phyloP scores from a whole-genome alignment of 2,113 vertebrate species.

The Ptychochromis oligacanthus region DNA sequence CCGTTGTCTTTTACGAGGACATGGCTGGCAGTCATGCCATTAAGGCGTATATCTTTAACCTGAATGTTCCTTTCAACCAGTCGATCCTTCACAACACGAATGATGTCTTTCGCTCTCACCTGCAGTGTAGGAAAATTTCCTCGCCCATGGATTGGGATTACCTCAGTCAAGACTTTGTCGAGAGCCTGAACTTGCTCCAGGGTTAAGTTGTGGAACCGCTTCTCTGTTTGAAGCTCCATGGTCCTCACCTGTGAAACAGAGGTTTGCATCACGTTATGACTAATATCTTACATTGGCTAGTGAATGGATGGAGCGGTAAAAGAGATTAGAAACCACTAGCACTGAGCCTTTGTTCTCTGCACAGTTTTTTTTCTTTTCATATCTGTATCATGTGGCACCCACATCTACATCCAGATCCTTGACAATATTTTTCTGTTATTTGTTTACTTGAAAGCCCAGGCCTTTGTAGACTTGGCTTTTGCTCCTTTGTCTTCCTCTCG shows the following conservation, averaged over 20 bases:
- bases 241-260: conserved; percentile 56
- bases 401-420: too few relatives aligned
- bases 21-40: conserved; percentile 94
- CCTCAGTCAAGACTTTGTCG: conserved; percentile 87
- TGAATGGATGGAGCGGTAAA: not conserved
- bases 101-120: conserved; percentile 93
- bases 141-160: conserved; percentile 93
- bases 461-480: not conserved
- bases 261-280: conserved; percentile 10
- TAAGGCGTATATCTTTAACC: conserved; percentile 91
- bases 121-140: conserved; percentile 96
- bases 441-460: not conserved
- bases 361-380: too few relatives aligned
- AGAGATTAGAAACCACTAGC: not conserved
- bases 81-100: conserved; percentile 88
- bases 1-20: conserved; percentile 89
- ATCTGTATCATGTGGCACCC: too few relatives aligned
- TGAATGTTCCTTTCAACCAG: conserved; percentile 87
- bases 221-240: conserved; percentile 67
- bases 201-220: conserved; percentile 88
- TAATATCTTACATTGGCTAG: not conserved
- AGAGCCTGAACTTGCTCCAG: conserved; percentile 76
- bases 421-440: not conserved
- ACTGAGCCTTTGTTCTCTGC: not conserved
- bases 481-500: conserved; percentile 24